phyloP scores from a whole-genome alignment of 2,888 invertebrate species.

The Dysmachus trigonus region DNA sequence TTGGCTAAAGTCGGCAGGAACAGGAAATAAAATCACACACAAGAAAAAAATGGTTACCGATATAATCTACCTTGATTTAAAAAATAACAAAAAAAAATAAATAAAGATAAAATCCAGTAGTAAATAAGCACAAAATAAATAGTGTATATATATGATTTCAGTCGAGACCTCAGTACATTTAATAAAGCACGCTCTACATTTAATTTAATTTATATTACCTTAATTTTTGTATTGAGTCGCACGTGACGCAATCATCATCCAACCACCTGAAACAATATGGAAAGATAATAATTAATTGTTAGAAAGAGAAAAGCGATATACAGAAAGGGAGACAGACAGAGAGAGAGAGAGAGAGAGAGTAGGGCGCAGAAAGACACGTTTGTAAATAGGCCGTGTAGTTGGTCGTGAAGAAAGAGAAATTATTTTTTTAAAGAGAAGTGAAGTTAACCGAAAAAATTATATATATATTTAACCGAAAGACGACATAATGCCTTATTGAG shows the following conservation, averaged over 20 bases:
- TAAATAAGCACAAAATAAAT: conserved; percentile 38
- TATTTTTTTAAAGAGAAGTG: conserved; percentile 27
- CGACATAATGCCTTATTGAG: conserved; percentile 50
- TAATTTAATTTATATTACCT: conserved; percentile 4
- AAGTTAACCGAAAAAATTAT: conserved; percentile 40
- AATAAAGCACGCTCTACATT: neutral
- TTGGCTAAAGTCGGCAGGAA: neutral
- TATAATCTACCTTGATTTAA: conserved; percentile 18
- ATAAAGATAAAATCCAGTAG: neutral
- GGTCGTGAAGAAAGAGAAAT: conserved; percentile 15
- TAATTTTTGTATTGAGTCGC: conserved; percentile 1
- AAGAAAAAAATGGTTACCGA: conserved; percentile 30
- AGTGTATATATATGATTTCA: conserved; percentile 10
- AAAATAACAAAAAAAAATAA: neutral
- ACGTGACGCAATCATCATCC: neutral
- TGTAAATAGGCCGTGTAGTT: neutral
- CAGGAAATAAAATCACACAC: neutral
- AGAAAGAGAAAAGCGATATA: neutral
- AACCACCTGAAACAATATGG: conserved; percentile 40
- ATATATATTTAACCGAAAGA: conserved; percentile 39
- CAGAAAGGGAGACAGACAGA: neutral
- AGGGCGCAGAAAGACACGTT: neutral
- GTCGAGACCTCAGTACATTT: conserved; percentile 20
- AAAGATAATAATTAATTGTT: conserved; percentile 27
- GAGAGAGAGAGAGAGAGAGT: conserved; percentile 31